These are phyloP conservation scores for Venustoraphidia nigricollis DNA, from an alignment of 2,888 invertebrate genomes.

Conservation along the genomic window DNA sequence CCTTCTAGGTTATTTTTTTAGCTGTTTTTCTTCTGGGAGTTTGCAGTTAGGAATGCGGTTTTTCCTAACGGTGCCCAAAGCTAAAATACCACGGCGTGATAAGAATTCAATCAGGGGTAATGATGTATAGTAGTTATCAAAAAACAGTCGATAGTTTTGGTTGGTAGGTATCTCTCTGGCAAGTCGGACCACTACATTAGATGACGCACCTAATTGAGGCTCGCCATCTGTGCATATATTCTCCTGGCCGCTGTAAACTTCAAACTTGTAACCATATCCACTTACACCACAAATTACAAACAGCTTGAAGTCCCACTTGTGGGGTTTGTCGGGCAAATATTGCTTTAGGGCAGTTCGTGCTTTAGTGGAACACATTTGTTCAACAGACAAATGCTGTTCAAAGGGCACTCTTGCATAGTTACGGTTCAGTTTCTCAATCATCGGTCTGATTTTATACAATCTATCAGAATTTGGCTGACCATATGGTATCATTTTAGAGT, in stretches of 20 bases:
- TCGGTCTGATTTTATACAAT: constrained; percentile 11
- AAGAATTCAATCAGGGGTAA: constrained; percentile 13
- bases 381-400: constrained; percentile 6
- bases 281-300: constrained; percentile 15
- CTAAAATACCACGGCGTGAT: constrained; percentile 12
- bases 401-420: constrained; percentile 4
- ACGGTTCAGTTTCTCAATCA: constrained; percentile 8
- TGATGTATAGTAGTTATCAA: constrained; percentile 18
- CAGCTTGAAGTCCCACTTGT: constrained; percentile 18
- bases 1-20: constrained; percentile 12
- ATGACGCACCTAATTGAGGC: constrained; percentile 17
- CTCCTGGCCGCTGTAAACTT: constrained; percentile 16
- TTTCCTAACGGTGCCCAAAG: constrained; percentile 13
- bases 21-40: constrained; percentile 13
- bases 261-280: constrained; percentile 9
- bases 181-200: constrained; percentile 17
- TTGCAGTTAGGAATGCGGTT: constrained; percentile 16
- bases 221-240: constrained; percentile 13
- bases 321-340: constrained; percentile 20
- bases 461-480: constrained; percentile 8
- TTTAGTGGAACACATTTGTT: neutral
- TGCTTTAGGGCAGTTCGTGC: constrained; percentile 13
- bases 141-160: constrained; percentile 17
- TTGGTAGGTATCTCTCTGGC: constrained; percentile 14
- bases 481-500: constrained; percentile 5